These are phyloP conservation scores for Lota lota DNA, from an alignment of 2,113 vertebrate species.

Conservation along the genomic window DNA sequence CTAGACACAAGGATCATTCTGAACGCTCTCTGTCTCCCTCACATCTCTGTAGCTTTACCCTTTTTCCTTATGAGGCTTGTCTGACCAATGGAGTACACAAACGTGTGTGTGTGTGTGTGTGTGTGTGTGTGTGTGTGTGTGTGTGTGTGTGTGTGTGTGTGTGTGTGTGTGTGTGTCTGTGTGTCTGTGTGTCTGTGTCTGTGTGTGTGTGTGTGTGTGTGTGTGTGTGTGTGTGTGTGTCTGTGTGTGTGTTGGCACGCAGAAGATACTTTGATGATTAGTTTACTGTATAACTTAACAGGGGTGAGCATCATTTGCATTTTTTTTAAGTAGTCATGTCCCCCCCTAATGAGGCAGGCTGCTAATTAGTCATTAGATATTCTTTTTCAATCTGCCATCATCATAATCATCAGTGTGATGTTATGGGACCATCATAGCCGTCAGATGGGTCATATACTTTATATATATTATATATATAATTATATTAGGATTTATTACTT, in stretches of 20 bases:
- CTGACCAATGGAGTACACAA: slow-evolving; percentile 50
- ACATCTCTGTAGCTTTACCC: neutral
- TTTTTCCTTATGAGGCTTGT: slow-evolving; percentile 20
- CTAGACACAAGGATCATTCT: slow-evolving; percentile 35
- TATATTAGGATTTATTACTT: no score
- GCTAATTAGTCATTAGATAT: slow-evolving; percentile 75
- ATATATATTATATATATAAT: no score
- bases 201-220: no score
- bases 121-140: slow-evolving; percentile 20
- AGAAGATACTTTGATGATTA: slow-evolving; percentile 70
- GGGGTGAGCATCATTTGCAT: slow-evolving; percentile 66
- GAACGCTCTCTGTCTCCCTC: neutral
- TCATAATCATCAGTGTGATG: slow-evolving; percentile 59
- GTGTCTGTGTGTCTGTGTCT: slow-evolving; percentile 7
- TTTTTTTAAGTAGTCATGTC: slow-evolving; percentile 67
- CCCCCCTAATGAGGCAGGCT: slow-evolving; percentile 71
- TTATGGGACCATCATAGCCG: slow-evolving; percentile 37
- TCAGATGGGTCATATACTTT: no score
- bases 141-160: no score
- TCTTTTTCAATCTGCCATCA: slow-evolving; percentile 71
- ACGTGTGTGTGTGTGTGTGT: no score
- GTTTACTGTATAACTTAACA: slow-evolving; percentile 66
- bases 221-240: neutral
- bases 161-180: no score
- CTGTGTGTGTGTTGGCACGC: slow-evolving; percentile 11